Percentiles rank a stretch among this genome's conserved stretches.
These are phyloP conservation scores for Platysteira castanea DNA, from an alignment of 2,113 vertebrate species.

Conservation along the genomic window DNA sequence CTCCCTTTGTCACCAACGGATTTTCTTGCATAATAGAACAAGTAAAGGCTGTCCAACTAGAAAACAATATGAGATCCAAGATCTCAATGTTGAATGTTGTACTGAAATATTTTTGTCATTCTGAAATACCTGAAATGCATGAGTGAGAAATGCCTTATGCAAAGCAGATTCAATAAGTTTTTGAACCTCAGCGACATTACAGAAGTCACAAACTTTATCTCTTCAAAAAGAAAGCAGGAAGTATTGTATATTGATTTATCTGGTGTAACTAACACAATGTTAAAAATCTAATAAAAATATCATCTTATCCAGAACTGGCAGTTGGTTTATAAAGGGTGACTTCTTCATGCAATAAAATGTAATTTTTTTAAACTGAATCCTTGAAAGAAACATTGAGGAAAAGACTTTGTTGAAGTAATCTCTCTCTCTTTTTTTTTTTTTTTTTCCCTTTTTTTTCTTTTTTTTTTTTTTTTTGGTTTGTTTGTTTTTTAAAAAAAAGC, in stretches of 20 bases:
- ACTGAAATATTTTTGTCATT: neutral
- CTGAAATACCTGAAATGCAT: neutral
- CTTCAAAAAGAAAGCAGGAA: neutral
- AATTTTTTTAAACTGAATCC: neutral
- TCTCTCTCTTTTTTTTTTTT: accelerated
- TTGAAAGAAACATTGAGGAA: neutral
- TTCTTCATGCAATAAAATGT: neutral
- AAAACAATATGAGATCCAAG: neutral
- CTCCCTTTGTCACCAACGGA: accelerated
- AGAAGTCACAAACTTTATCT: neutral
- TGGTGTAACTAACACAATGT: neutral
- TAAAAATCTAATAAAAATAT: neutral
- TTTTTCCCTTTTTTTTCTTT: too few species aligned
- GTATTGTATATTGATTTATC: neutral
- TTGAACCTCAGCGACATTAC: neutral
- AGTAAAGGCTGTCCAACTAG: neutral
- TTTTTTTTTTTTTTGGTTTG: neutral
- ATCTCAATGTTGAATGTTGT: neutral
- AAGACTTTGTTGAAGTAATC: neutral
- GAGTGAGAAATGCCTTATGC: neutral
- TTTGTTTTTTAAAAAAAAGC: too few species aligned
- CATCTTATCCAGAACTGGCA: neutral
- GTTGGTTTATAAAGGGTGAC: neutral
- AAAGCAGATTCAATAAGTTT: neutral
- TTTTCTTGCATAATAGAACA: neutral